Evolutionary conservation across 2,888 invertebrate genomes (phyloP).

Genomic region (Idaea dimidiata): DNA sequence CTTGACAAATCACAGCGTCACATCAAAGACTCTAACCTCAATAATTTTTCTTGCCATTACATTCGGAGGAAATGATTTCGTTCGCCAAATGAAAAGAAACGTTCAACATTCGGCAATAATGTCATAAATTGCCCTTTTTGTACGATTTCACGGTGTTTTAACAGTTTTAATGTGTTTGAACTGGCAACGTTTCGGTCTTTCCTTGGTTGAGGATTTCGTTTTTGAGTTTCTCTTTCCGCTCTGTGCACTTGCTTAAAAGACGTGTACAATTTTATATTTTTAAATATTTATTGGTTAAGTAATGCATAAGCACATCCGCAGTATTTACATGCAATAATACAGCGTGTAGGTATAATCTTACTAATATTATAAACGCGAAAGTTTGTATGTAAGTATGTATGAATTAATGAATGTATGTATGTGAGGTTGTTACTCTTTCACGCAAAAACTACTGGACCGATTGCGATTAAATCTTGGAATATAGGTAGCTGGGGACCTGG

Average conservation of each 20-base stretch:
- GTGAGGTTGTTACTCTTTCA: too few relatives aligned
- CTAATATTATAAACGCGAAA: too few relatives aligned
- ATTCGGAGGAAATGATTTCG: background rate
- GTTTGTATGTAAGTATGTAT: too few relatives aligned
- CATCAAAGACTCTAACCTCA: background rate
- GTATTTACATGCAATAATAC: too few relatives aligned
- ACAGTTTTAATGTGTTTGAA: constrained; percentile 1
- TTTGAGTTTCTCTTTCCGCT: background rate
- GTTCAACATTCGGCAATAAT: background rate
- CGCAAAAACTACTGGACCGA: too few relatives aligned
- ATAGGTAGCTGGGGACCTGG: too few relatives aligned
- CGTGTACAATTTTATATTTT: background rate
- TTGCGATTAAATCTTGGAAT: too few relatives aligned
- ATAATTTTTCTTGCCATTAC: background rate
- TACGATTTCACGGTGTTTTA: background rate
- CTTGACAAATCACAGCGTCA: background rate
- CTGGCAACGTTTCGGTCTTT: background rate
- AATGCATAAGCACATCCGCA: background rate
- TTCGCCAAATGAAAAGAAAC: background rate
- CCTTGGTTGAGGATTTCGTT: background rate
- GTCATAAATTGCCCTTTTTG: constrained; percentile 1
- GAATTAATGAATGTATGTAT: too few relatives aligned
- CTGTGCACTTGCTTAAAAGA: background rate
- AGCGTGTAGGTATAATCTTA: too few relatives aligned
- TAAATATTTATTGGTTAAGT: background rate